Conservation (phyloP, 2,888 invertebrate species). For the Pterobdella sp. region DNA sequence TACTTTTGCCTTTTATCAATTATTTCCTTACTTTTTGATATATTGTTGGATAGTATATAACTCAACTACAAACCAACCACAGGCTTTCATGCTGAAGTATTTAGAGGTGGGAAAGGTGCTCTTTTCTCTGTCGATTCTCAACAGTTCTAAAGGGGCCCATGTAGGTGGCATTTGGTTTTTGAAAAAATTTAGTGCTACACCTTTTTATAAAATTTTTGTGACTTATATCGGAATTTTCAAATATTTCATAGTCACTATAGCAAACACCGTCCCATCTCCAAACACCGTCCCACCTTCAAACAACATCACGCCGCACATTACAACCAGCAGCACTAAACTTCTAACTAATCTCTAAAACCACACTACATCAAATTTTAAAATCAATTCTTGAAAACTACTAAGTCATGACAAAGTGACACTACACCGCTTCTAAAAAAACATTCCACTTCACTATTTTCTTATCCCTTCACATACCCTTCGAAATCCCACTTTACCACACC, state of each 20-base stretch:
- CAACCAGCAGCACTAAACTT: not conserved
- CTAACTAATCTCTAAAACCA: not conserved
- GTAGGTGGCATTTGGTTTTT: conserved; percentile 35
- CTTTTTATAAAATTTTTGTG: not conserved
- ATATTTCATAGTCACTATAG: not conserved
- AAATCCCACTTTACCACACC: not conserved
- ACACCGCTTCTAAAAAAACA: too few relatives aligned
- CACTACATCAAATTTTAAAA: too few relatives aligned
- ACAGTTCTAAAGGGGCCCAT: conserved; percentile 44
- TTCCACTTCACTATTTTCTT: not conserved
- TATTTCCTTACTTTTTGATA: not conserved
- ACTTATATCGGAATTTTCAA: not conserved
- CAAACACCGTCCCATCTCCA: not conserved
- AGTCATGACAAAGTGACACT: too few relatives aligned
- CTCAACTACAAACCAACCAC: conserved; percentile 15
- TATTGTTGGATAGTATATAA: not conserved
- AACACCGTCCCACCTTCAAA: not conserved
- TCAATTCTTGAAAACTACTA: too few relatives aligned
- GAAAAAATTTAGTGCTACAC: too few relatives aligned
- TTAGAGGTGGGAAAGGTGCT: conserved; percentile 85
- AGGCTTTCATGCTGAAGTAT: conserved; percentile 80
- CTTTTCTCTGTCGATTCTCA: conserved; percentile 50
- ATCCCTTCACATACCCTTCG: not conserved
- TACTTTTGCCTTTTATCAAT: not conserved
- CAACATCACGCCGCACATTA: not conserved